A percentile compares a stretch with the other conserved stretches of the same genome.
Evolutionary conservation across 2,888 invertebrate species (phyloP).

Genomic region (Eubasilissa splendida): DNA sequence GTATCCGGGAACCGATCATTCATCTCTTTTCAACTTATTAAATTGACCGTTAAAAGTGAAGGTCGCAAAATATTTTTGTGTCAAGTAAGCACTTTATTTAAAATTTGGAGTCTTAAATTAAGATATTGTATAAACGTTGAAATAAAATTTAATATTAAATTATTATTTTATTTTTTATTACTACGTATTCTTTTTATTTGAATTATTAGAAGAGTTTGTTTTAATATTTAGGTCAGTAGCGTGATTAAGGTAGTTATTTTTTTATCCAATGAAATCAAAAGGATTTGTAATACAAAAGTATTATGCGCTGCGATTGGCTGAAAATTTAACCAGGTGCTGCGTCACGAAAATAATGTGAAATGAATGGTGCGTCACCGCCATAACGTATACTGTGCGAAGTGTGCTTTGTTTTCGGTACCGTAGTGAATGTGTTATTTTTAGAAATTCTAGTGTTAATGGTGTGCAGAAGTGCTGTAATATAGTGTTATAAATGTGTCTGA

Average conservation of each 20-base stretch:
- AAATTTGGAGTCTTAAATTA: background rate
- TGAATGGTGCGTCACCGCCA: conserved; percentile 69
- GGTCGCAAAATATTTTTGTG: conserved; percentile 19
- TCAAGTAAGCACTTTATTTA: background rate
- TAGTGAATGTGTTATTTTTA: conserved; percentile 62
- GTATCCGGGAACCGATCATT: background rate
- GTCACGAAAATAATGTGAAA: conserved; percentile 37
- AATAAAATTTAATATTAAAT: background rate
- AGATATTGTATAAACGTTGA: background rate
- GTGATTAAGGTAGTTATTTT: background rate
- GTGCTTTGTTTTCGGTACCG: conserved; percentile 63
- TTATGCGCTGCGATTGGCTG: conserved; percentile 38
- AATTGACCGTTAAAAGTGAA: conserved; percentile 37
- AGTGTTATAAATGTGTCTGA: conserved; percentile 38
- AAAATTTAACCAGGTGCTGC: conserved; percentile 44
- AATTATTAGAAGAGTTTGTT: too few species aligned
- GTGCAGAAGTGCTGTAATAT: conserved; percentile 30
- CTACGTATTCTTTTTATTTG: too few species aligned
- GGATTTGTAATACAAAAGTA: conserved; percentile 2
- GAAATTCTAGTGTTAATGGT: conserved; percentile 16
- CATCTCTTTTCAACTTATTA: conserved; percentile 41
- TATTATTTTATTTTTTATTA: background rate
- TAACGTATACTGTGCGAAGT: conserved; percentile 66
- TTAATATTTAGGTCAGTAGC: background rate
- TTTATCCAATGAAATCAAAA: conserved; percentile 27